Conservation (phyloP, 2,113 vertebrate genomes). For the Nycticorax nycticorax region DNA sequence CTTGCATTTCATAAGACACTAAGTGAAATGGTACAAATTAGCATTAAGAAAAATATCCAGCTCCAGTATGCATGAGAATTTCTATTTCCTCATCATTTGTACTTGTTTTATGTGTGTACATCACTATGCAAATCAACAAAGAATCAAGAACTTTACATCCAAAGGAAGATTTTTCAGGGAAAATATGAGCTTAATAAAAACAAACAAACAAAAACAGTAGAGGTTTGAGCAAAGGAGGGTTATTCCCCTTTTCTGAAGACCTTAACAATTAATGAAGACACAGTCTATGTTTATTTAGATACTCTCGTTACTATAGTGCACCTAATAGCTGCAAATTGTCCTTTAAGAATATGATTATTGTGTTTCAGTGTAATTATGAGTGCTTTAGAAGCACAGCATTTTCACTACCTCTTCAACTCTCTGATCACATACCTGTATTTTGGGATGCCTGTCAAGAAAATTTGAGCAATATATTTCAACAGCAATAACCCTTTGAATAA, state of each 20-base stretch:
- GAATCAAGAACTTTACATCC: not conserved
- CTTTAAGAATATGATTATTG: slow-evolving; percentile 9
- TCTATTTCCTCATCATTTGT: not conserved
- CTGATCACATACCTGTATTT: not conserved
- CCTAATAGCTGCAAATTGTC: not conserved
- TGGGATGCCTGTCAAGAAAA: slow-evolving; percentile 19
- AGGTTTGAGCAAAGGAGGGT: not conserved
- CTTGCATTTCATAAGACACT: not conserved
- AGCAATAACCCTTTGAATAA: slow-evolving; percentile 14
- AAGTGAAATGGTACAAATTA: not conserved
- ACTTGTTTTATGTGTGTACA: not conserved
- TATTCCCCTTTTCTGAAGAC: not conserved
- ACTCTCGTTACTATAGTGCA: not conserved
- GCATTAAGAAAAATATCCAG: not conserved
- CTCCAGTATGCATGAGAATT: not conserved
- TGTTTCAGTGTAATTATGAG: not conserved
- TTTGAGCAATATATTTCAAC: slow-evolving; percentile 6
- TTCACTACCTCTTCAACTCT: not conserved
- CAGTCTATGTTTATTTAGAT: not conserved
- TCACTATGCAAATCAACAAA: not conserved
- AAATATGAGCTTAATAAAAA: not conserved
- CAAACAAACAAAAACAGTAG: rapidly evolving
- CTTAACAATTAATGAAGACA: not conserved
- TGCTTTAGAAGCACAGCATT: not conserved
- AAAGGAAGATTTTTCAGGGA: not conserved